Conservation (phyloP, 2,797 vertebrate genomes). For the Sebastes cheni region DNA sequence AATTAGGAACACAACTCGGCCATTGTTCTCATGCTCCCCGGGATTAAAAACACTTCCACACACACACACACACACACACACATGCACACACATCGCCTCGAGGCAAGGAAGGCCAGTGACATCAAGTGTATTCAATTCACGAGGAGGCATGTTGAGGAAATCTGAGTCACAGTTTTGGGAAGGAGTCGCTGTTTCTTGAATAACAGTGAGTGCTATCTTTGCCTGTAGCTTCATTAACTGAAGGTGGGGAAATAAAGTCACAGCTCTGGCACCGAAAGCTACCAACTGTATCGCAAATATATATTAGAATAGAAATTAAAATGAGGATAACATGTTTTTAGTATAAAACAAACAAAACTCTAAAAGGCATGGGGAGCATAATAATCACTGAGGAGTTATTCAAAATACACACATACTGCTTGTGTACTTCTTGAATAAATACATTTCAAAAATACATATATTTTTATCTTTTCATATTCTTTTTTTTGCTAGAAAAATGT, state of each 20-base stretch:
- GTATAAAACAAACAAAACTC: slow-evolving; percentile 39
- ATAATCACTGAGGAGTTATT: neutral
- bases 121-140: slow-evolving; percentile 66
- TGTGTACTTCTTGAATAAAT: slow-evolving; percentile 78
- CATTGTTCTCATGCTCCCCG: slow-evolving; percentile 60
- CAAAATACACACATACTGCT: slow-evolving; percentile 60
- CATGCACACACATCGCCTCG: slow-evolving; percentile 1
- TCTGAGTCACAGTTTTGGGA: slow-evolving; percentile 46
- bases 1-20: slow-evolving; percentile 53
- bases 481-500: slow-evolving; percentile 58
- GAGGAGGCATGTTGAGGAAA: slow-evolving; percentile 67
- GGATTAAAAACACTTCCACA: slow-evolving; percentile 42
- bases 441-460: slow-evolving; percentile 77
- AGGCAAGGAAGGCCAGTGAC: slow-evolving; percentile 60
- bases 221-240: slow-evolving; percentile 52
- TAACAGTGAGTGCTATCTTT: slow-evolving; percentile 45
- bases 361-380: slow-evolving; percentile 8
- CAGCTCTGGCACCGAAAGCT: slow-evolving; percentile 15
- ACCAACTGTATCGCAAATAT: neutral
- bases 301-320: slow-evolving; percentile 28
- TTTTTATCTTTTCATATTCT: slow-evolving; percentile 53
- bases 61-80: neutral
- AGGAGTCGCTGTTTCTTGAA: slow-evolving; percentile 43
- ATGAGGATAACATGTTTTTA: slow-evolving; percentile 32
- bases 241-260: slow-evolving; percentile 46